Evolutionary conservation across 2,888 invertebrate species (phyloP), one percentile per base, ranked within the genome.

Genomic region (Abrostola tripartita): DNA sequence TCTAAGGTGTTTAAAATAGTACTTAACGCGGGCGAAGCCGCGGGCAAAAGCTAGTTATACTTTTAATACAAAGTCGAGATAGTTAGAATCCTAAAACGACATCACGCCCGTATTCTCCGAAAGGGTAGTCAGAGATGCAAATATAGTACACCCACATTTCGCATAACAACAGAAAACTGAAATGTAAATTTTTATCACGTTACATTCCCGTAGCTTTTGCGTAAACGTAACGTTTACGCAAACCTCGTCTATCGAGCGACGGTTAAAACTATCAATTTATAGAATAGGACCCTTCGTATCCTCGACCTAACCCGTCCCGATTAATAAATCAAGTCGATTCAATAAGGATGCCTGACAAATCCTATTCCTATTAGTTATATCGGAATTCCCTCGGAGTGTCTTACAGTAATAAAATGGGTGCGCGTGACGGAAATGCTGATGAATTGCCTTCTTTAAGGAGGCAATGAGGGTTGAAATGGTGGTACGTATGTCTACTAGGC

Each of bases 321-420:
- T 76, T 76, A 74, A 79, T 78, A 78, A 74, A 78, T 79, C 65
- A 78, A 74, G 74, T 74, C 65, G 71, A 71, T 74, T 69, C 59
- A 68, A 69, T 76, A 64, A 64, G 61, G 54, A 57, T 69, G 71
- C 57, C 60, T 60, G 61, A 73, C 72, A 74, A 78, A 78, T 73
- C 65, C 65, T 41, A 67, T 69, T 42, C 53, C 62, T 55, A 73
- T 66, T 60, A 47, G 55, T 62, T 72, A 42, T 62, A 72, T 57
- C 54, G 52, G 36, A 54, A 61, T 60, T 50, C 63, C 54, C 67
- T 66, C 55, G 54, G 40, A 61, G 55, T 56, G 52, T 57, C 55
- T 58, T 37, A 14, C 36, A 49, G 24, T 53, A 24, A 38, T 65
- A 42, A 59, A 69, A 65, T 68, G 64, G 57, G 60, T 55, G 44